Evolutionary conservation across 2,888 invertebrate species (phyloP), one percentile per base, ranked within the genome.

Genomic region (Amblyteles armatorius): DNA sequence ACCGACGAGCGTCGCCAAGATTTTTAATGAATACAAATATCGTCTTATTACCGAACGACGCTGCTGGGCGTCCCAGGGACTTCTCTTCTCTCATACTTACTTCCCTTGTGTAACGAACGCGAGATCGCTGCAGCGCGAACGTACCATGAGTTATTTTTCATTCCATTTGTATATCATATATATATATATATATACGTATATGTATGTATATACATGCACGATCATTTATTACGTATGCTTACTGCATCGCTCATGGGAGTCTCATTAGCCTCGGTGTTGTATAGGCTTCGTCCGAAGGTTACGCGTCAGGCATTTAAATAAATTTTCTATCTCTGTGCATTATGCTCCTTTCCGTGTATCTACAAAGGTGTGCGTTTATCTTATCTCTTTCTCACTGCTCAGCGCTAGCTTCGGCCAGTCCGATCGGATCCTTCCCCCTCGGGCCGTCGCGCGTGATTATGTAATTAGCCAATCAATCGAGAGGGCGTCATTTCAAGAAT

Each of bases 221-320:
- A 83, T 83, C 83, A 83, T 83, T 83, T 83, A 83, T 83, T 83
- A 83, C 79, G 79, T 83, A 74, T 71, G 79, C 79, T 83, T 79
- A 79, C 83, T 79, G 83, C 83, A 83, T 83, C 79, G 79, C 83
- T 79, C 79, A 83, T 83, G 79, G 74, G 79, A 79, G 83, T 83
- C 83, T 83, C 83, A 83, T 83, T 83, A 83, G 83, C 83, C 83
- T 83, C 83, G 83, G 83, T 68, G 83, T 69, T 48, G 83, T 79
- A 57, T 79, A 48, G 44, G 16, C 69, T 79, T 73, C 69, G 79
- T 71, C 65, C 83, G 83, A 79, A 79, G 83, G 83, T 81, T 80
- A 77, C 84, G 81, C 84, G 81, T 63, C 76, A 81, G 60, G 81
- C 71, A 77, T 84, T 81, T 40, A 72, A 84, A 77, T 81, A 84